phyloP scores from a whole-genome alignment of 2,888 invertebrate genomes.

The Diarsia rubi region DNA sequence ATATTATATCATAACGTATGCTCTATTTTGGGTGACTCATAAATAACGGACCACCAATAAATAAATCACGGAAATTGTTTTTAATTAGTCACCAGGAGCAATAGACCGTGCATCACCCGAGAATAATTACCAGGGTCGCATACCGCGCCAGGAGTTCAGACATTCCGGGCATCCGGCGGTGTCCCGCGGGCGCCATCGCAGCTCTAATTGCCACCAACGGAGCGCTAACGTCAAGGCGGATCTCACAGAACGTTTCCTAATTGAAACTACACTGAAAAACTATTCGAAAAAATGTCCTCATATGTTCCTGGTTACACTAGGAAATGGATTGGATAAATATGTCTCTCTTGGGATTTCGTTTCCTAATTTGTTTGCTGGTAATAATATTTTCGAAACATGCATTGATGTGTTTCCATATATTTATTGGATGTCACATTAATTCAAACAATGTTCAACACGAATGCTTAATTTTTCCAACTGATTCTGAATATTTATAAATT shows the following conservation, averaged over 20 bases:
- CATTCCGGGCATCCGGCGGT: conserved; percentile 77
- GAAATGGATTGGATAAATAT: conserved; percentile 68
- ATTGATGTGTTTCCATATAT: conserved; percentile 30
- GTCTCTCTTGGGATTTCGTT: conserved; percentile 69
- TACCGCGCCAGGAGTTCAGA: conserved; percentile 77
- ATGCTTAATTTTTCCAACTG: conserved; percentile 47
- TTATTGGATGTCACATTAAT: conserved; percentile 56
- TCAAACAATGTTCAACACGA: conserved; percentile 54
- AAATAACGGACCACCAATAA: conserved; percentile 62
- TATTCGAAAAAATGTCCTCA: conserved; percentile 70
- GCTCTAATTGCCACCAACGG: conserved; percentile 76
- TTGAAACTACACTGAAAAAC: conserved; percentile 75
- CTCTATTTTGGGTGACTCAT: conserved; percentile 51
- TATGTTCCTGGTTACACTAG: conserved; percentile 83
- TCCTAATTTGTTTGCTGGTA: conserved; percentile 60
- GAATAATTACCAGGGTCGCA: conserved; percentile 84
- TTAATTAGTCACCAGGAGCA: conserved; percentile 83
- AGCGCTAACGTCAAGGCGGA: conserved; percentile 79
- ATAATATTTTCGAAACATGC: conserved; percentile 40
- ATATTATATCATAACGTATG: conserved; percentile 18
- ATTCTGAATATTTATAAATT: conserved; percentile 47
- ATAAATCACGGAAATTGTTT: conserved; percentile 74
- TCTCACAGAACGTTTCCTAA: conserved; percentile 76
- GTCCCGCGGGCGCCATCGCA: conserved; percentile 77
- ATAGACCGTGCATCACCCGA: conserved; percentile 72